A percentile compares a stretch with the other conserved stretches of the same genome.
Evolutionary conservation across 2,797 vertebrate genomes (phyloP).

Genomic region (Coccyzus lansbergi): DNA sequence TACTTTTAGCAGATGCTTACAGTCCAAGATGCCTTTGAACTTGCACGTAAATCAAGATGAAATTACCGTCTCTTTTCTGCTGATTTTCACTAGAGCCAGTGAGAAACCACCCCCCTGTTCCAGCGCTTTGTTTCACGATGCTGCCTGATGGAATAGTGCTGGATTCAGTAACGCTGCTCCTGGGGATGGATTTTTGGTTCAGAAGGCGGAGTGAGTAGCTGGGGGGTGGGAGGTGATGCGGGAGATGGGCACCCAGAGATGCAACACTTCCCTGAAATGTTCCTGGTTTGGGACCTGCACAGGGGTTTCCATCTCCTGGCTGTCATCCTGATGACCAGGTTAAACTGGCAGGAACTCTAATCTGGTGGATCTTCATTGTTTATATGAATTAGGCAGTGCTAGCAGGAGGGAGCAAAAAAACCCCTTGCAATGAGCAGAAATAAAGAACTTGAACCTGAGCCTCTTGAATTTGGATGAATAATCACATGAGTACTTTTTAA

Average conservation of each 20-base stretch:
- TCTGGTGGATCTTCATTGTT: neutral
- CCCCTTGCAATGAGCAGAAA: neutral
- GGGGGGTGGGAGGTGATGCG: accelerated
- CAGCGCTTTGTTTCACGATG: accelerated
- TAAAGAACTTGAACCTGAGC: neutral
- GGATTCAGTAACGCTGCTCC: accelerated
- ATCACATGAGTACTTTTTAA: neutral
- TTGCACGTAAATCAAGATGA: neutral
- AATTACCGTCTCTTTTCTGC: neutral
- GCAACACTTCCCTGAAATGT: neutral
- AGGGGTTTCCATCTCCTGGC: neutral
- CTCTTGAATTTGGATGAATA: neutral
- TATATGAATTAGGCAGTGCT: neutral
- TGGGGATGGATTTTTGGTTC: neutral
- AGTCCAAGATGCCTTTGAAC: neutral
- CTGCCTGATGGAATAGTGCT: accelerated
- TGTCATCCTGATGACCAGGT: neutral
- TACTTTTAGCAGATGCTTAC: neutral
- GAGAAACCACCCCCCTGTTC: neutral
- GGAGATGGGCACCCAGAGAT: neutral
- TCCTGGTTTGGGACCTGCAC: neutral
- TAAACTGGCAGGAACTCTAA: neutral
- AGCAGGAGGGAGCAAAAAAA: neutral
- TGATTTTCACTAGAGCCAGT: neutral
- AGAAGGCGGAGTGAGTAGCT: neutral